Evolutionary conservation across 2,113 vertebrate species (phyloP), one percentile per base, ranked within the genome.

Genomic region (Rana temporaria): DNA sequence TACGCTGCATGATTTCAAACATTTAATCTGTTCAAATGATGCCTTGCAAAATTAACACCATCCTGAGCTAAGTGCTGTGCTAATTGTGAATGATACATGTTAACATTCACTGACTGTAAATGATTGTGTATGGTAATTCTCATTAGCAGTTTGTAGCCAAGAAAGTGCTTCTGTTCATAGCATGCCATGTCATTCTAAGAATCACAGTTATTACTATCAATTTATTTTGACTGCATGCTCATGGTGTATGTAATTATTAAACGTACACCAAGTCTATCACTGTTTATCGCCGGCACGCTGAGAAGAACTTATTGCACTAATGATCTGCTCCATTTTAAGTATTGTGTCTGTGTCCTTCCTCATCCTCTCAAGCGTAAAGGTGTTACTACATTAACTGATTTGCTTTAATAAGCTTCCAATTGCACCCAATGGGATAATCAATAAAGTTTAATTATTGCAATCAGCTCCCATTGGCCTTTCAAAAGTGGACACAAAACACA

Each of bases 371-470:
- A 63, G 85, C 75, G 74, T 78, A 80, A 83, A 84, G 64, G 59
- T 67, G 59, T 86, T 79, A 75, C 53, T 67, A 22, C 71, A 72
- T 79, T 77, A 85, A 85, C 79, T 78, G 82, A 84, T 56, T 69
- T 56, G 60, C 69, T 82, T 85, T 85, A 82, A 85, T 82, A 86
- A 85, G 85, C 84, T 77, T 71, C 79, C 84, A 63, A 71, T 85
- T 79, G 63, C 78, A 82, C 80, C 67, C 85, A 83, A 65, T 79
- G 84, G 78, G 80, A 83, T 71, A 81, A 79, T 84, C 86, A 86
- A 85, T 86, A 85, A 85, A 85, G 76, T 87, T 88, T 87, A 87
- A 89, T 87, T 85, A 87, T 79, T 71, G 72, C 57, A 76, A 83
- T 83, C 81, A 83, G 24, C 81, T 53, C 34, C 64, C 60, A 81